phyloP scores from a whole-genome alignment of 1,140 invertebrate genomes.

The Piezodorus guildinii region DNA sequence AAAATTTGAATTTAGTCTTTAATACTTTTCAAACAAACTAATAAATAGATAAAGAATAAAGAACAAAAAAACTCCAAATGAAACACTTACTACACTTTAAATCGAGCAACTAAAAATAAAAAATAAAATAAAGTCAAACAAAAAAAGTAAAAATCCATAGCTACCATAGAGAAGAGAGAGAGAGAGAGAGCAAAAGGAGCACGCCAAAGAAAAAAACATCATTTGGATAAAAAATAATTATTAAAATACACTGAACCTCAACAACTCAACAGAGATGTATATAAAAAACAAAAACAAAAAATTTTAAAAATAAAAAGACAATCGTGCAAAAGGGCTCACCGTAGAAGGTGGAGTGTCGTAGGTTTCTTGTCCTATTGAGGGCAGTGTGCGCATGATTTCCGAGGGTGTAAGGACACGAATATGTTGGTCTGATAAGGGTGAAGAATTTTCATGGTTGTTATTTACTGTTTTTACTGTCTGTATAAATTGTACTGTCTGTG shows the following conservation, averaged over 20 bases:
- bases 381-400: conserved; percentile 76
- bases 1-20: too few relatives aligned
- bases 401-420: conserved; percentile 73
- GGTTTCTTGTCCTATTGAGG: conserved; percentile 59
- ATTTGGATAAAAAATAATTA: conserved; percentile 16
- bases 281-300: conserved; percentile 10
- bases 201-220: not conserved
- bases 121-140: not conserved
- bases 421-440: conserved; percentile 49
- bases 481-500: conserved; percentile 24
- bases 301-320: conserved; percentile 22
- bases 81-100: conserved; percentile 7
- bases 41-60: not conserved
- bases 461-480: conserved; percentile 25
- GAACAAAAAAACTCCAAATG: not conserved
- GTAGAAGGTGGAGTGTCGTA: conserved; percentile 48
- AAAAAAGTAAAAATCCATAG: conserved; percentile 9
- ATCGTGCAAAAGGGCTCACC: conserved; percentile 40
- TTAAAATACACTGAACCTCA: conserved; percentile 11
- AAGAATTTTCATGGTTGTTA: conserved; percentile 19
- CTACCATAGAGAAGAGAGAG: not conserved
- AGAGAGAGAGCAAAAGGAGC: conserved; percentile 15
- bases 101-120: conserved; percentile 13
- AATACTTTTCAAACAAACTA: too few relatives aligned
- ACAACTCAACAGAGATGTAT: not conserved